Evolutionary conservation across 2,888 invertebrate species (phyloP).

Genomic region (Xanthia togata): DNA sequence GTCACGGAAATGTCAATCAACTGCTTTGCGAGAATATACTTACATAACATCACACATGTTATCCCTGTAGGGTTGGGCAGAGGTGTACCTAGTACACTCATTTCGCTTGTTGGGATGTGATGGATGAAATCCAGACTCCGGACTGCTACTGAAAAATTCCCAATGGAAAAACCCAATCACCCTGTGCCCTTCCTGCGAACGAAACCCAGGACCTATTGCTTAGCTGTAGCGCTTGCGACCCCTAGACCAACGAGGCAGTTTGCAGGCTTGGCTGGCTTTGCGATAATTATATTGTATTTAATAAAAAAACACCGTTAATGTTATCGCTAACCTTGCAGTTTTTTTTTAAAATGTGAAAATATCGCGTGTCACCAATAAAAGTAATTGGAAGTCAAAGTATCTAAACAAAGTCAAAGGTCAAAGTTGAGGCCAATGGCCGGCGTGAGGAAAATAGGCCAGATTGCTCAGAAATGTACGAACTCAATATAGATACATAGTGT

Average conservation of each 20-base stretch:
- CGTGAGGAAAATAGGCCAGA: conserved; percentile 59
- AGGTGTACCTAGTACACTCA: not conserved
- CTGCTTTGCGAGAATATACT: not conserved
- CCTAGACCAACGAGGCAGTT: not conserved
- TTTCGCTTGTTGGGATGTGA: too few species aligned
- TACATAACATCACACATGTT: not conserved
- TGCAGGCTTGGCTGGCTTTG: not conserved
- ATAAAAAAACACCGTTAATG: not conserved
- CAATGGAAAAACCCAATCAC: too few species aligned
- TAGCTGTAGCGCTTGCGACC: not conserved
- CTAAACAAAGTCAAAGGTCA: conserved; percentile 34
- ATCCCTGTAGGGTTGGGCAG: not conserved
- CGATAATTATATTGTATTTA: not conserved
- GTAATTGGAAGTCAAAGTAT: conserved; percentile 17
- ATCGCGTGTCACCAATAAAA: not conserved
- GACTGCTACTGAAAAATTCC: not conserved
- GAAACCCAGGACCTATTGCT: not conserved
- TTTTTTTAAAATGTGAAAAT: not conserved
- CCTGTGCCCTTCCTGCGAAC: not conserved
- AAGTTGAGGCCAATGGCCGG: conserved; percentile 59
- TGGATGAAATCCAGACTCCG: not conserved
- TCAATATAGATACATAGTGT: not conserved
- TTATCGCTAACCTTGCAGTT: too few species aligned
- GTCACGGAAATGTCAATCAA: not conserved
- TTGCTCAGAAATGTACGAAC: conserved; percentile 2